Conservation (phyloP, 2,888 invertebrate species). For the Trisateles emortualis region DNA sequence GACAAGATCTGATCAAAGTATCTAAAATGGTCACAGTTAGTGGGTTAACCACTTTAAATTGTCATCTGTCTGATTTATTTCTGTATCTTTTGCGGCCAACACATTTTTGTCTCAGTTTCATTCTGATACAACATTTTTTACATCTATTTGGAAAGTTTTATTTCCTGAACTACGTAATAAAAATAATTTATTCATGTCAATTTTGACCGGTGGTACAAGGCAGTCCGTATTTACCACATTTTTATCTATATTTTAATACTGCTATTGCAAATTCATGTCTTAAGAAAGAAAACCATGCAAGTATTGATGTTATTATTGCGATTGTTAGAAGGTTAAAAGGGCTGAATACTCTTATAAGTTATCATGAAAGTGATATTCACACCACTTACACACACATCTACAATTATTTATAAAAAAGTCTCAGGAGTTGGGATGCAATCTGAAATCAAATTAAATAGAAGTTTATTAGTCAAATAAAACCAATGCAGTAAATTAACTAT, state of each 20-base stretch:
- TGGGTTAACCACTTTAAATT: slow-evolving; percentile 88
- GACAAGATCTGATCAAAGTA: slow-evolving; percentile 86
- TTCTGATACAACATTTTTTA: slow-evolving; percentile 52
- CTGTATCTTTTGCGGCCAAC: slow-evolving; percentile 83
- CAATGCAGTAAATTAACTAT: no score
- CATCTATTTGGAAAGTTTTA: slow-evolving; percentile 54
- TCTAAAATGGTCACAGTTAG: slow-evolving; percentile 88
- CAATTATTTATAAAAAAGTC: no score
- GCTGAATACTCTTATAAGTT: no score
- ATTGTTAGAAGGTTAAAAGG: no score
- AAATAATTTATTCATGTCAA: slow-evolving; percentile 43
- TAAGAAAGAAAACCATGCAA: not conserved
- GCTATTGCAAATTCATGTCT: not conserved
- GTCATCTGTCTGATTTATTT: slow-evolving; percentile 88
- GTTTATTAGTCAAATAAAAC: no score
- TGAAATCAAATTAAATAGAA: no score
- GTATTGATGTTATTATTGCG: no score
- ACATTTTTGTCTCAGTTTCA: slow-evolving; percentile 76
- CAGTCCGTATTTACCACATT: slow-evolving; percentile 17
- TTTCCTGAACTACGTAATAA: slow-evolving; percentile 51
- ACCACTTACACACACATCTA: no score
- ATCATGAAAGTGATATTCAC: no score
- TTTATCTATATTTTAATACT: not conserved
- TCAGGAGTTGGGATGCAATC: no score
- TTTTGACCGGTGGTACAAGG: slow-evolving; percentile 24